These are phyloP conservation scores for Dascyllus trimaculatus DNA, from an alignment of 2,113 vertebrate species.

Conservation along the genomic window DNA sequence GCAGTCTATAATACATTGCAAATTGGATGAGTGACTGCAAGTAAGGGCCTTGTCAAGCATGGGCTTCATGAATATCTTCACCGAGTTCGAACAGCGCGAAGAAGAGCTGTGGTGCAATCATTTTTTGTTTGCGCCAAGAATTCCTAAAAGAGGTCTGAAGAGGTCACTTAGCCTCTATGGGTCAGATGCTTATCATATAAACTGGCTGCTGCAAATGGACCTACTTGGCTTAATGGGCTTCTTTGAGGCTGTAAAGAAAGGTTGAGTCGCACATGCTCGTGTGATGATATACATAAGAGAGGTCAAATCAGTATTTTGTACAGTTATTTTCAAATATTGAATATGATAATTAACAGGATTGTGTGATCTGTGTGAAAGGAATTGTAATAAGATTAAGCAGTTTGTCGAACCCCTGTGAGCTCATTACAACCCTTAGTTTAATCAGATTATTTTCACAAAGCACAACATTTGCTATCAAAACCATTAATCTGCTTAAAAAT, in stretches of 20 bases:
- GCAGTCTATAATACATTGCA: background rate
- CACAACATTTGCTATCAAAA: slow-evolving; percentile 17
- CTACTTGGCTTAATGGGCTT: background rate
- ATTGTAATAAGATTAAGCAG: slow-evolving; percentile 25
- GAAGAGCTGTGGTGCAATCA: background rate
- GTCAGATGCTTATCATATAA: slow-evolving; percentile 8
- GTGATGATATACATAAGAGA: background rate
- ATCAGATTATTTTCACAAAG: slow-evolving; percentile 24
- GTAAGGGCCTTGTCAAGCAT: background rate
- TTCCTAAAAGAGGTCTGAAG: slow-evolving; percentile 1
- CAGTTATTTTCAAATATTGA: background rate
- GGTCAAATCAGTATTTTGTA: background rate
- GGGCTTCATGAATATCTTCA: background rate
- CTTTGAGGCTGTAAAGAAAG: slow-evolving; percentile 13
- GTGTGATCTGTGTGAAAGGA: slow-evolving; percentile 18
- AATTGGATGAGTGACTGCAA: background rate
- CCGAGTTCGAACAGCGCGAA: background rate
- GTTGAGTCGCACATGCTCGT: background rate
- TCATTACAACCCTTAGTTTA: slow-evolving; percentile 23
- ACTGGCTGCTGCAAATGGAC: slow-evolving; percentile 11
- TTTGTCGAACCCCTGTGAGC: slow-evolving; percentile 17
- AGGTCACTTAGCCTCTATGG: background rate
- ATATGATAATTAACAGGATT: slow-evolving; percentile 10
- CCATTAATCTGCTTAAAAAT: slow-evolving; percentile 33
- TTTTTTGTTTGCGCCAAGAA: background rate